Base-by-base conservation (phyloP, 2,888 invertebrate genomes). In the Pseudanteris insignis region DNA sequence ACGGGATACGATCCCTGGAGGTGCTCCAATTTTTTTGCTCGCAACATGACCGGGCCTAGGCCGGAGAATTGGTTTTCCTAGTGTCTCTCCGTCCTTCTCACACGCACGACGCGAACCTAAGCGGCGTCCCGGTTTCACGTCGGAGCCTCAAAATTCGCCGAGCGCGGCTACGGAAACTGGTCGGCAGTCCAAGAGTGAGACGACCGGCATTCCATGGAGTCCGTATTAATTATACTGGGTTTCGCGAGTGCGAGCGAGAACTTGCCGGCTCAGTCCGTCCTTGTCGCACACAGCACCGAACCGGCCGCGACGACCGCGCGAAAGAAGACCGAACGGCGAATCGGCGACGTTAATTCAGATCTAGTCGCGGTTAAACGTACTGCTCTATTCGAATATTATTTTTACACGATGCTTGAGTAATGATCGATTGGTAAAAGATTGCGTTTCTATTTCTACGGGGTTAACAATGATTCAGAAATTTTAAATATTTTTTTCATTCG, bases 171-270 rank as follows among this genome's bases (percentile, higher is more conserved):
- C 57, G 69, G 70, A 71, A 72, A 73, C 73, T 73, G 73, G 73
- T 72, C 72, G 67, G 69, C 33, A 67, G 65, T 54, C 65, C 57
- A 53, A 67, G 74, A 75, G 76, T 72, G 75, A 75, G 72, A 74
- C 75, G 77, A 74, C 73, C 75, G 72, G 76, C 78, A 78, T 78
- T 78, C 78, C 78, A 75, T 70, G 73, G 71, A 71, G 75, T 75
- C 75, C 74, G 77, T 77, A 78, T 78, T 78, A 78, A 78, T 78
- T 78, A 78, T 78, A 78, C 75, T 71, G 70, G 74, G 70, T 32
- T 30, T 57, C 48, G 58, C 71, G 75, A 62, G 68, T 65, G 68
- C 73, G 70, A 60, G 72, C 72, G 13, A 29, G 12, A 34, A 29
- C 7, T n/a, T n/a, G 26, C 26, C 5, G 2, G n/a, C 14, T 47